Conservation (phyloP, 2,797 vertebrate species). For the Sebastes dallii region DNA sequence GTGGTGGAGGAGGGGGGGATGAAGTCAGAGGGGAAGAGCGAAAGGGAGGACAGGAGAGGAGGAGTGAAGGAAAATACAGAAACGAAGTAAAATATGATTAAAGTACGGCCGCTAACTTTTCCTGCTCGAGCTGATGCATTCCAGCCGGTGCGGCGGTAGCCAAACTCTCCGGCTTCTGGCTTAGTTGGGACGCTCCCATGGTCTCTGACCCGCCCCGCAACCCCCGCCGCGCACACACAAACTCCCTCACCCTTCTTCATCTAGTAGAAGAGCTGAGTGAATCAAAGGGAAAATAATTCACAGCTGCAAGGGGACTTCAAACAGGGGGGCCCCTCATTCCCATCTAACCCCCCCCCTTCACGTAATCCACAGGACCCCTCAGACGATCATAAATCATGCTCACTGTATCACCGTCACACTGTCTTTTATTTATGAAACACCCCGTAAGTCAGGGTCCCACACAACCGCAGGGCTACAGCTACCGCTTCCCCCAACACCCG, state of each 20-base stretch:
- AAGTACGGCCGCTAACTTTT: conserved; percentile 54
- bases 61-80: conserved; percentile 62
- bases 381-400: conserved; percentile 75
- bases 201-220: conserved; percentile 66
- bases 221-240: conserved; percentile 50
- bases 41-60: conserved; percentile 56
- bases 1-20: conserved; percentile 27
- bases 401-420: conserved; percentile 70
- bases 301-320: conserved; percentile 78
- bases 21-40: conserved; percentile 50
- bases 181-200: conserved; percentile 71
- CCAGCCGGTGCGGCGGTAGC: conserved; percentile 69
- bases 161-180: conserved; percentile 57
- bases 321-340: conserved; percentile 67
- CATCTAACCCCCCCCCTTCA: conserved; percentile 27
- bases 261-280: conserved; percentile 50
- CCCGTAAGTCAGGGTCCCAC: conserved; percentile 64
- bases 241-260: conserved; percentile 70
- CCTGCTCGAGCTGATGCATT: conserved; percentile 62
- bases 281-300: conserved; percentile 81
- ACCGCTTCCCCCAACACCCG: conserved; percentile 55
- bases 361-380: conserved; percentile 66
- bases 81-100: conserved; percentile 59
- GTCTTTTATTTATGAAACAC: conserved; percentile 79
- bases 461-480: conserved; percentile 52